These are phyloP conservation scores for Dryadula phaetusa DNA, from an alignment of 2,888 invertebrate species.

Conservation along the genomic window DNA sequence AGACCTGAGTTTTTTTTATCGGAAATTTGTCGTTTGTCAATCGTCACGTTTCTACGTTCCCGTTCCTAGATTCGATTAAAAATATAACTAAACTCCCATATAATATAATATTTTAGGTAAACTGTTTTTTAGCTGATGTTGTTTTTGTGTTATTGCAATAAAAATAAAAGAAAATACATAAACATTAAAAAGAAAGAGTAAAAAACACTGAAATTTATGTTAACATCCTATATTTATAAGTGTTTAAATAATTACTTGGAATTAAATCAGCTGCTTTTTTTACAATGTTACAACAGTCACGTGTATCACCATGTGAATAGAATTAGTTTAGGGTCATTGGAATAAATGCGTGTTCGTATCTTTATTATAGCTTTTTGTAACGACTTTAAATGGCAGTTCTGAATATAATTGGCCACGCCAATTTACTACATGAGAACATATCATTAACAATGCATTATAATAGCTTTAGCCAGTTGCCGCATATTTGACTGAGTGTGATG, in stretches of 20 bases:
- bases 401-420: not conserved
- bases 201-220: not conserved
- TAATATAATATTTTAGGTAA: too few species aligned
- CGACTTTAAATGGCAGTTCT: not conserved
- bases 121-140: too few species aligned
- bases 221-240: not conserved
- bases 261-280: not conserved
- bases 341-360: not conserved
- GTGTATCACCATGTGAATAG: not conserved
- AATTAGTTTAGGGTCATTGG: not conserved
- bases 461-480: too few species aligned
- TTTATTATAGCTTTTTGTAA: constrained; percentile 1
- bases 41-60: too few species aligned
- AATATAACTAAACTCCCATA: too few species aligned
- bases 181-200: not conserved
- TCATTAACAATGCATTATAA: too few species aligned
- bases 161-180: too few species aligned
- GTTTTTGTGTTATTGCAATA: too few species aligned
- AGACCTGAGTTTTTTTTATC: too few species aligned
- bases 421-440: too few species aligned
- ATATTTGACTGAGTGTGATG: not conserved
- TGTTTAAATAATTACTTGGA: not conserved
- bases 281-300: not conserved
- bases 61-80: too few species aligned
- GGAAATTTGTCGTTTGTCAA: too few species aligned